Base-by-base conservation (phyloP, 2,797 vertebrate species). In the Macropodus opercularis region DNA sequence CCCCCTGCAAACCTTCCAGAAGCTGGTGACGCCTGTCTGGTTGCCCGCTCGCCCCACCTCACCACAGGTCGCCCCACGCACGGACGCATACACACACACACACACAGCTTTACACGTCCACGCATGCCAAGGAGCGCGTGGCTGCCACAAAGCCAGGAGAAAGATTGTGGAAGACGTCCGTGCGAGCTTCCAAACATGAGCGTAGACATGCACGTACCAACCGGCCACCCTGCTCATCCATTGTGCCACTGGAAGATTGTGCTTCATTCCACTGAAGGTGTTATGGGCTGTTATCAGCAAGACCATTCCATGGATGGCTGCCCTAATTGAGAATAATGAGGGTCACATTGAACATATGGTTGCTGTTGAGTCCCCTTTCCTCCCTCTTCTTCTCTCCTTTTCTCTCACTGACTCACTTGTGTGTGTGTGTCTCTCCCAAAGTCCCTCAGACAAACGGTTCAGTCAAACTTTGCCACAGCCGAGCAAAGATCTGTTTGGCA, bases 261-360 rank as follows among this genome's bases (percentile, higher is more conserved):
- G 78, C 82, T 63, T 80, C 79, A 80, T 88, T 89, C 87, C 79
- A 74, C 78, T 75, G 85, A 92, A 92, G 92, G 92, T 91, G 92
- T 92, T 93, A 90, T 85, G 89, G 87, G 87, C 90, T 90, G 85
- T 91, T 92, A 93, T 92, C 92, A 92, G 92, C 90, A 85, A 92
- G 90, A 92, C 91, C 90, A 91, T 91, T 92, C 91, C 92, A 93
- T 92, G 92, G 93, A 93, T 94, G 93, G 91, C 92, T 94, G 93
- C 92, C 89, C 92, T 94, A 93, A 94, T 93, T 92, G 93, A 93
- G 92, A 94, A 93, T 94, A 94, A 93, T 93, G 92, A 94, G 93
- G 93, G 93, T 94, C 92, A 94, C 93, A 93, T 93, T 94, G 93
- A 93, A 91, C 93, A 94, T 94, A 94, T 94, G 93, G 92, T 93